Percentiles rank a stretch among this genome's conserved stretches.
Conservation (phyloP, 1,140 invertebrate species). For the Eumaeus atala region DNA sequence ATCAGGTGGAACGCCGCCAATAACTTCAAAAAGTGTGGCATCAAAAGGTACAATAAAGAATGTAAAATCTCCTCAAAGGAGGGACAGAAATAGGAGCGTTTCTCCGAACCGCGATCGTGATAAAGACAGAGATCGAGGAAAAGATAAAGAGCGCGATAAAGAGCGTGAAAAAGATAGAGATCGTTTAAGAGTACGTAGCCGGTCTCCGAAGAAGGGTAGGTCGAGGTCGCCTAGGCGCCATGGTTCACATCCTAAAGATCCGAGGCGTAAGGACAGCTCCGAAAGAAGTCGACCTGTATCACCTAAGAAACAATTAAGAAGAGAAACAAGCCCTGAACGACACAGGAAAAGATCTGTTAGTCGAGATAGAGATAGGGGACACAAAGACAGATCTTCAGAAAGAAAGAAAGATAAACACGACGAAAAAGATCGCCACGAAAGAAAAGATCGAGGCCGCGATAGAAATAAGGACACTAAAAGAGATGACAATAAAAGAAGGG, state of each 20-base stretch:
- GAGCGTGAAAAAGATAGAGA: slow-evolving; percentile 63
- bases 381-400: slow-evolving; percentile 69
- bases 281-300: slow-evolving; percentile 68
- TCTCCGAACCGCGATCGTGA: slow-evolving; percentile 59
- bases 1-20: slow-evolving; percentile 69
- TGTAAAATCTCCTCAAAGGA: slow-evolving; percentile 62
- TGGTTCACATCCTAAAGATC: slow-evolving; percentile 61
- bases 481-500: slow-evolving; percentile 61
- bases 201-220: slow-evolving; percentile 60
- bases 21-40: slow-evolving; percentile 59
- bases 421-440: slow-evolving; percentile 71
- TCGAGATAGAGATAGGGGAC: slow-evolving; percentile 58
- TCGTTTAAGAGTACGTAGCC: slow-evolving; percentile 50
- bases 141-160: slow-evolving; percentile 62
- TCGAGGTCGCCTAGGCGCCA: slow-evolving; percentile 61
- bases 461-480: slow-evolving; percentile 71
- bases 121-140: slow-evolving; percentile 62
- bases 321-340: slow-evolving; percentile 61
- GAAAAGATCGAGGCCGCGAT: slow-evolving; percentile 78
- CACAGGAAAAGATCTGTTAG: slow-evolving; percentile 61
- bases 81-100: slow-evolving; percentile 61
- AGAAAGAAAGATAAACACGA: slow-evolving; percentile 72
- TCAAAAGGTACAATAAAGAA: slow-evolving; percentile 55
- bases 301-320: slow-evolving; percentile 61
- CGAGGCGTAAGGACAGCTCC: slow-evolving; percentile 66